Evolutionary conservation across 2,888 invertebrate genomes (phyloP).

Genomic region (Nomada hirtipes): DNA sequence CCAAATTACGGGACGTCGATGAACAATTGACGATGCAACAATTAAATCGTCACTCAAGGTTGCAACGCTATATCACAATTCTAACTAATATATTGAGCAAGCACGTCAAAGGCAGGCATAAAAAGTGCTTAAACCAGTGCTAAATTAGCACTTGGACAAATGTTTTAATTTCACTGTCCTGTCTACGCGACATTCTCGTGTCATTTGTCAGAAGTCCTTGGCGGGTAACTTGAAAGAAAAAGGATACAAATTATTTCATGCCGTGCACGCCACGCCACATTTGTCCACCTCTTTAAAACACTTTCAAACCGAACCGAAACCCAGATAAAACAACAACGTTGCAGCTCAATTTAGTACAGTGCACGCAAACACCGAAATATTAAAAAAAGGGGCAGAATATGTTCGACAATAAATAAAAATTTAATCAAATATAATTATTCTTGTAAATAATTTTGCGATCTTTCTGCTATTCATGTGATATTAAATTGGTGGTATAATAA

Average conservation of each 20-base stretch:
- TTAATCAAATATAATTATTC: too few species aligned
- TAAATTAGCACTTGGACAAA: conserved; percentile 2
- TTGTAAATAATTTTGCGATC: not conserved
- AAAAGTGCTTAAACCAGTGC: not conserved
- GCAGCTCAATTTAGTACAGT: not conserved
- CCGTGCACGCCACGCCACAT: conserved; percentile 18
- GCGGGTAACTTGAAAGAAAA: conserved; percentile 45
- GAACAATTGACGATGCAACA: too few species aligned
- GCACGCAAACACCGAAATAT: not conserved
- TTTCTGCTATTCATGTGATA: not conserved
- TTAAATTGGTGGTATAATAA: not conserved
- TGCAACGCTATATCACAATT: too few species aligned
- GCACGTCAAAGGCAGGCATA: not conserved
- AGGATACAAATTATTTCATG: conserved; percentile 39
- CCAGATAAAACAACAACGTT: not conserved
- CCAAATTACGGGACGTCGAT: too few species aligned
- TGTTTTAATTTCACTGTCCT: conserved; percentile 15
- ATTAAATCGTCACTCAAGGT: too few species aligned
- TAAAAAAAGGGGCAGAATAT: not conserved
- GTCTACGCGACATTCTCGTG: conserved; percentile 27
- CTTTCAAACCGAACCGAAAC: not conserved
- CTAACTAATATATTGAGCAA: not conserved
- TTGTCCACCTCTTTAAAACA: not conserved
- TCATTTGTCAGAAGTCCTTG: conserved; percentile 48
- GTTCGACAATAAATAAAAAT: not conserved